Evolutionary conservation across 2,113 vertebrate genomes (phyloP), one percentile per base, ranked within the genome.

Genomic region (Barnardius zonarius): DNA sequence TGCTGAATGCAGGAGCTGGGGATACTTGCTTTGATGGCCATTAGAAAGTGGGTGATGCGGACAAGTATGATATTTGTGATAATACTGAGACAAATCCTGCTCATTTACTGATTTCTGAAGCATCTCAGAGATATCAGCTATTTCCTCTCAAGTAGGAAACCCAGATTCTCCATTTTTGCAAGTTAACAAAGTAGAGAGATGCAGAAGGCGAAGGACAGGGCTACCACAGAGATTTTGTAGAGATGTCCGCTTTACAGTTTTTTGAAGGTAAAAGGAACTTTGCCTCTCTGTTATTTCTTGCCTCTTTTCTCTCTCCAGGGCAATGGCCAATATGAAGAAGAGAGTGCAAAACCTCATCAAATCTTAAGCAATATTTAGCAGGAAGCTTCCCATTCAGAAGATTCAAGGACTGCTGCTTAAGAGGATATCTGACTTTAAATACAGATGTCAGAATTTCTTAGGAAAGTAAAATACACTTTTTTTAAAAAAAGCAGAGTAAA

Each of bases 1-100:
- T 22, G 8, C 27, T 2, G 10, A 39, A 17, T 61, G n/a, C 16
- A 10, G 59, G 52, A 72, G 27, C 23, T 15, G 24, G 43, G 61
- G 54, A 30, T 5, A 7, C 51, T 43, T 4, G 6, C 30, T 33
- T 12, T 13, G 43, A 24, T 15, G n/a, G 48, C 28, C 83, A 33
- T 28, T 54, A 27, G 59, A 10, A 31, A 66, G 25, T 1, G 0
- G 30, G 27, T 24, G 66, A 44, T 0, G 3, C 3, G 14, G 51
- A 15, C 28, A 11, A 44, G 33, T 13, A 8, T 3, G 2, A 0
- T 27, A 39, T 23, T 59, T 62, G 48, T 33, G 41, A 3, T 33
- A 72, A 51, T 13, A 25, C 5, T 13, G n/a, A 37, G 22, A 80
- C 11, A 51, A 5, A 4, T 51, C 44, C 46, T 41, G 25, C 59